Evolutionary conservation across 1,140 invertebrate species (phyloP), one percentile per base, ranked within the genome.

Genomic region (Drosophila nannoptera): DNA sequence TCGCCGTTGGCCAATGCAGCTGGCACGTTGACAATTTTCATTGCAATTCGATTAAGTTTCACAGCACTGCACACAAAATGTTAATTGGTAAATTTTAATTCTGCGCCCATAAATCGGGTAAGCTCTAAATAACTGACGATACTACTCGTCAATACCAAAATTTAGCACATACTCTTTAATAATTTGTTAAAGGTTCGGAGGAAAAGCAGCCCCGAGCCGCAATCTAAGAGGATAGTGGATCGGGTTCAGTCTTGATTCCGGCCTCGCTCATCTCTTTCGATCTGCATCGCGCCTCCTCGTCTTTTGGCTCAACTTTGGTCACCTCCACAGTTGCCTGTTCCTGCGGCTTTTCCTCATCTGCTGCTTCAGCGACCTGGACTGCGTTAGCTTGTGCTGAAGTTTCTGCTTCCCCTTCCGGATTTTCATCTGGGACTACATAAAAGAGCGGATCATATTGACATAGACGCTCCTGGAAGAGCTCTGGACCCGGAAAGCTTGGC

Each of bases 401-500:
- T 2, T 22, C 22, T 22, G 22, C n/a, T n/a, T n/a, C n/a, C 0
- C 11, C 38, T 1, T 8, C 38, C 8, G 8, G 11, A 2, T n/a
- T 43, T 14, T 43, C 4, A 8, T 52, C 62, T 0, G n/a, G 7
- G 7, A 81, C 58, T 4, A 81, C 29, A 32, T 38, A 49, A 5
- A 46, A 81, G 0, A 45, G 38, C 4, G 77, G 77, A 0, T 22
- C 6, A 4, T 4, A 7, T 2, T 4, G 4, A 42, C 78, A 71
- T 0, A 81, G 35, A 38, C 67, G 31, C 4, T 48, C 9, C 5
- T 46, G 61, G 0, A 63, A 65, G 5, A 32, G 9, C 0, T 61
- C 48, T 4, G 9, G 36, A 0, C 69, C 58, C 5, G 86, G 86
- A 42, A 88, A 88, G 67, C 87, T 88, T 5, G 91, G 92, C 90